Evolutionary conservation across 1,140 invertebrate genomes (phyloP), one percentile per base, ranked within the genome.

Genomic region (Triops longicaudatus): DNA sequence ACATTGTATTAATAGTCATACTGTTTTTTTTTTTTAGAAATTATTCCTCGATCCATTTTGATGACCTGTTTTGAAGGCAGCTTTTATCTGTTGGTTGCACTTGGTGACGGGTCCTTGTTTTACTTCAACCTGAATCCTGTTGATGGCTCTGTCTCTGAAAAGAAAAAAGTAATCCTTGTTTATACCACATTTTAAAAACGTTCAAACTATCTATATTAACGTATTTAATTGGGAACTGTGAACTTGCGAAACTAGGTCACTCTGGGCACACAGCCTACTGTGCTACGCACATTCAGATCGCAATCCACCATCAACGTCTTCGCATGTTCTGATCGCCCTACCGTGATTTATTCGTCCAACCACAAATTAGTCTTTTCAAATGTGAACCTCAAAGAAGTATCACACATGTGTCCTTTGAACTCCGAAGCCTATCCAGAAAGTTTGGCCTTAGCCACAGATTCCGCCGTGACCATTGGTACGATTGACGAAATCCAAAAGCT

Each of bases 401-500:
- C 95, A 82, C 95, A 98, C 82, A 99, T 99, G 96, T 99, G 97
- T 85, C 96, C 96, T 0, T 84, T 99, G 1, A 97, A 98, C 85
- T 93, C 96, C 0, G 90, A 94, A 82, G 92, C 93, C 0, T 99
- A 98, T 86, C 93, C 94, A 0, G 95, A 98, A 83, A 93, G 95
- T 85, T 89, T 99, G 82, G 96, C 97, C 17, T 84, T 99, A 76
- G 93, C 96, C 0, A 98, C 95, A 27, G 96, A 98, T 81, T 93
- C 89, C 80, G 93, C 93, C 0, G 90, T 99, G 0, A 96, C 97
- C 0, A 95, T 99, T 82, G 98, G 98, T 43, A 98, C 96, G 0
- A 99, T 99, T 80, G 97, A 99, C 86, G 97, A 98, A 86, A 98
- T 99, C 80, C 97, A 98, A 85, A 99, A 98, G 83, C 84, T 99